Percentiles rank a stretch among this genome's conserved stretches.
Conservation (phyloP, 2,797 vertebrate species). For the Tenualosa ilisha region DNA sequence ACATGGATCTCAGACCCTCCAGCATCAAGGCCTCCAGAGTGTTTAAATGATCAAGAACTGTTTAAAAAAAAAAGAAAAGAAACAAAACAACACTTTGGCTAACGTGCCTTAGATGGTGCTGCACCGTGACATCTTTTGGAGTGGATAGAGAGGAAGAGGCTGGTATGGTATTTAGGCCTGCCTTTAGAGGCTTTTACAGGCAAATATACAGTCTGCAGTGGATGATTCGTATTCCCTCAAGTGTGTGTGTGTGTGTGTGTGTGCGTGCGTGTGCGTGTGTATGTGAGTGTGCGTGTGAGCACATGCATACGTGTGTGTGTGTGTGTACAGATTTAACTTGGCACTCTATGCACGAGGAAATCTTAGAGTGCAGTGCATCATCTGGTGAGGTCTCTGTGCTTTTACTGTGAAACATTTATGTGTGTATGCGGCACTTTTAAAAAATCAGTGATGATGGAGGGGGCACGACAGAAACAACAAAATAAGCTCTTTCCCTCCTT, state of each 20-base stretch:
- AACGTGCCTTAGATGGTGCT: background rate
- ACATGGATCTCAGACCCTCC: background rate
- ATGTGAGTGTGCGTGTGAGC: slow-evolving; percentile 58
- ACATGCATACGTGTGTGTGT: slow-evolving; percentile 63
- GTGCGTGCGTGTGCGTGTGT: slow-evolving; percentile 39
- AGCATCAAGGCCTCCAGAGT: background rate
- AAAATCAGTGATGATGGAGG: background rate
- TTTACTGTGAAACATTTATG: slow-evolving; percentile 16
- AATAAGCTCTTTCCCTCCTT: background rate
- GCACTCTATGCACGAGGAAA: slow-evolving; percentile 34
- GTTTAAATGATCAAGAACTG: background rate
- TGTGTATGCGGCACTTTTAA: background rate
- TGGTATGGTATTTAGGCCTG: background rate
- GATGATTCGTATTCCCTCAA: slow-evolving; percentile 1
- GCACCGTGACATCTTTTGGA: background rate
- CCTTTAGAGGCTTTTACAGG: background rate
- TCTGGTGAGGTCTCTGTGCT: background rate
- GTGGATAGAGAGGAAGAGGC: background rate
- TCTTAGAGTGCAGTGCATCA: slow-evolving; percentile 14
- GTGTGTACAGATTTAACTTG: slow-evolving; percentile 65
- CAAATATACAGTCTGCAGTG: background rate
- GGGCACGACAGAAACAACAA: background rate
- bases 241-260: slow-evolving; percentile 14
- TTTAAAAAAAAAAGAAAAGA: no score
- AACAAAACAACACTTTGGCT: no score